Evolutionary conservation across 2,888 invertebrate genomes (phyloP).

Genomic region (Meiosimyza decipiens): DNA sequence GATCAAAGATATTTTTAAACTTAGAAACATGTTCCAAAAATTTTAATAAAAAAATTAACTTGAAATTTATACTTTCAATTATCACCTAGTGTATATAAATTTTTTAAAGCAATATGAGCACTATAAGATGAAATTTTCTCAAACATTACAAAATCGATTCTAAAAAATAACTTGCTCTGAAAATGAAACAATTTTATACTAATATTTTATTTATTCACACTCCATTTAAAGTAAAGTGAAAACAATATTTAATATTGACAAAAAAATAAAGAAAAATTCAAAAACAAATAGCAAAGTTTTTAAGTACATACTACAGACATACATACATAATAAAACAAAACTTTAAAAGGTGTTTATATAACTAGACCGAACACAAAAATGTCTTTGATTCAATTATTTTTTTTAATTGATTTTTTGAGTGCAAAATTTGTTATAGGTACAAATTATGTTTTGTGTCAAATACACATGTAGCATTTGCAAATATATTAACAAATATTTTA

Average conservation of each 20-base stretch:
- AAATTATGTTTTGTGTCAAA: conserved; percentile 14
- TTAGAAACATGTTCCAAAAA: too few species aligned
- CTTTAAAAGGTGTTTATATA: neutral
- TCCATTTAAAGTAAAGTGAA: conserved; percentile 19
- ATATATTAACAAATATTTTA: neutral
- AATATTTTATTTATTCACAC: conserved; percentile 19
- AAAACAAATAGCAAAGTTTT: conserved; percentile 4
- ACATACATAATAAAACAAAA: neutral
- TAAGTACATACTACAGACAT: neutral
- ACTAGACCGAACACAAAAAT: conserved; percentile 8
- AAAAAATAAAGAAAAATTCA: neutral
- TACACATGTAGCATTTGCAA: neutral
- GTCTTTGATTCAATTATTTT: neutral
- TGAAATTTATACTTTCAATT: too few species aligned
- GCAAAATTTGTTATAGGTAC: conserved; percentile 31
- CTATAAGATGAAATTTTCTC: too few species aligned
- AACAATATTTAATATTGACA: neutral
- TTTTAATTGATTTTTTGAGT: conserved; percentile 12
- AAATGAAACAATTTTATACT: too few species aligned
- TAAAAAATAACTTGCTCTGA: too few species aligned
- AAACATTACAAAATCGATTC: too few species aligned
- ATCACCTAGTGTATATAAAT: too few species aligned
- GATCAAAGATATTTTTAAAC: too few species aligned
- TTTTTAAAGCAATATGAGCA: too few species aligned
- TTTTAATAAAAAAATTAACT: too few species aligned